Evolutionary conservation across 2,797 vertebrate genomes (phyloP).

Genomic region (Eremophila alpestris): DNA sequence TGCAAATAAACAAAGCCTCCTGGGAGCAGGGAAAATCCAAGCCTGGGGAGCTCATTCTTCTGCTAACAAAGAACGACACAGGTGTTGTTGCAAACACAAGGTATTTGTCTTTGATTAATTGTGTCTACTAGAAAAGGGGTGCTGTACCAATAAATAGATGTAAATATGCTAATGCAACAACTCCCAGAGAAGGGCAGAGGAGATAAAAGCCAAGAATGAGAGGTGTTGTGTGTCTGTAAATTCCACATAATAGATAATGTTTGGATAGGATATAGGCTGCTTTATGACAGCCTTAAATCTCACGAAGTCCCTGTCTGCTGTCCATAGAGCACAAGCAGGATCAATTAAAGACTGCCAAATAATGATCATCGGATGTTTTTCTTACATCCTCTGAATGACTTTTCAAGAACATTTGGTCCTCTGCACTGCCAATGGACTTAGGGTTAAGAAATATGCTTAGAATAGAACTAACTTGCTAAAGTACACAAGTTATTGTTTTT

Average conservation of each 20-base stretch:
- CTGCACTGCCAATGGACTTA: not conserved
- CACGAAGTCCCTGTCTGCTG: accelerated
- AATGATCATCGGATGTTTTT: not conserved
- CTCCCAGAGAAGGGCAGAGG: not conserved
- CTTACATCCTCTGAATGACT: not conserved
- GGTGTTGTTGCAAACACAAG: accelerated
- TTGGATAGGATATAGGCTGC: not conserved
- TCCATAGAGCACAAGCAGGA: accelerated
- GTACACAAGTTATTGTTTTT: not conserved
- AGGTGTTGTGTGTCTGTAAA: not conserved
- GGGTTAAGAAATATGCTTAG: not conserved
- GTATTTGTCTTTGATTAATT: not conserved
- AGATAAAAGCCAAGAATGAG: not conserved
- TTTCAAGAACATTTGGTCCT: not conserved
- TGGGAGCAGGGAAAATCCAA: not conserved
- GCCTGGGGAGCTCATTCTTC: not conserved
- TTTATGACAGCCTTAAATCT: not conserved
- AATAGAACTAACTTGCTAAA: not conserved
- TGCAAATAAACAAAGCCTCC: not conserved
- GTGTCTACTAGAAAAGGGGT: not conserved
- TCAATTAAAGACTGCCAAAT: not conserved
- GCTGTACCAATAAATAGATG: too few relatives aligned
- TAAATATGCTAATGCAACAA: not conserved
- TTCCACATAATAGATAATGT: not conserved
- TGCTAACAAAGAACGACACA: not conserved